phyloP scores from a whole-genome alignment of 2,797 vertebrate genomes.

The Phoebastria nigripes region DNA sequence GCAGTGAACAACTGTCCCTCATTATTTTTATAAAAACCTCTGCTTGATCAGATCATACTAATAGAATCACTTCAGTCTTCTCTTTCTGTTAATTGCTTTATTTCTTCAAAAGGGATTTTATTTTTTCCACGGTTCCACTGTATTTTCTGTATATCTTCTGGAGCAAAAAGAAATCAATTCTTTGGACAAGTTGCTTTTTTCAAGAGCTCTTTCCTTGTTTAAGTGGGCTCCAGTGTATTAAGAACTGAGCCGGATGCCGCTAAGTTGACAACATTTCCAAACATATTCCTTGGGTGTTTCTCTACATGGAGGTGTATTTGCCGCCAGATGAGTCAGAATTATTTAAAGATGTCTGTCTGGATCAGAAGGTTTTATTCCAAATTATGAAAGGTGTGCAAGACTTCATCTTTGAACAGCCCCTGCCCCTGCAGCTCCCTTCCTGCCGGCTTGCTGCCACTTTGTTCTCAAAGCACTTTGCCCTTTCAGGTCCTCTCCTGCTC shows the following conservation, averaged over 20 bases:
- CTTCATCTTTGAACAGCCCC: neutral
- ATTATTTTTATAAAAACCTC: neutral
- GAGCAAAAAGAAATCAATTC: neutral
- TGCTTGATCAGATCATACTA: neutral
- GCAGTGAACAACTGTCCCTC: neutral
- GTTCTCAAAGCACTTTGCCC: neutral
- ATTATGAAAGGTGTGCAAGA: neutral
- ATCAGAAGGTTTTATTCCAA: conserved; percentile 28
- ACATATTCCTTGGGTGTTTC: neutral
- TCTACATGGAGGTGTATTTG: neutral
- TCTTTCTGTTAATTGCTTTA: neutral
- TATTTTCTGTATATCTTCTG: neutral
- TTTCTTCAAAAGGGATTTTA: neutral
- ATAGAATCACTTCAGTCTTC: neutral
- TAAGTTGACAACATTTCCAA: neutral
- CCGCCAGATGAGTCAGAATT: conserved; percentile 41
- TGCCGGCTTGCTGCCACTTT: neutral
- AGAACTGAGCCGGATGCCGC: neutral
- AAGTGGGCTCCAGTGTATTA: conserved; percentile 3
- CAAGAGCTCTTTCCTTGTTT: neutral
- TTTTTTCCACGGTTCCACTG: neutral
- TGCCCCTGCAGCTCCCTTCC: neutral
- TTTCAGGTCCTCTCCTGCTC: neutral
- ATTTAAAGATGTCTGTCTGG: conserved; percentile 25
- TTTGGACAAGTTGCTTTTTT: conserved; percentile 20